Evolutionary conservation across 1,140 invertebrate genomes (phyloP), one percentile per base, ranked within the genome.

Genomic region (Rhopalosiphum maidis): DNA sequence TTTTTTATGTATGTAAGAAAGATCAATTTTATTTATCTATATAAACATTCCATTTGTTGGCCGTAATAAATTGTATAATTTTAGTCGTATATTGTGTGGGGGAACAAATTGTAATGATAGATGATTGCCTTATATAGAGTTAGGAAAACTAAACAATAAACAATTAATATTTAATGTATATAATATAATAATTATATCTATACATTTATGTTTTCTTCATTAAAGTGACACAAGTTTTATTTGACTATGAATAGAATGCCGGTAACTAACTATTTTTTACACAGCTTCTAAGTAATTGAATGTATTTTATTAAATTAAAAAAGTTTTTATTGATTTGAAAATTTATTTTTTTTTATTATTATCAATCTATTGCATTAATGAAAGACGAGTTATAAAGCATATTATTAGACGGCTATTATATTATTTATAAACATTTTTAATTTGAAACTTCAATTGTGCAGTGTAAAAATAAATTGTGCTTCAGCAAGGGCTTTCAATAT

Each of bases 61-160:
- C 46, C 37, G 1, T 60, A 60, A n/a, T 43, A 60, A 48, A 68
- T 90, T 90, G 54, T 90, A 90, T 60, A 60, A 25, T 21, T 90
- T 68, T 60, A 23, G 41, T 30, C 30, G 1, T 43, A 60, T 60
- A 46, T 68, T 68, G 18, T 90, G 43, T 35, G n/a, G 35, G 48
- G 51, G 88, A 89, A 89, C 22, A 89, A 89, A 25, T 55, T 89
- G 37, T 89, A 89, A 54, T n/a, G 22, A 89, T 89, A 54, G 46
- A 54, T 88, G 6, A 54, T 89, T 35, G 35, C n/a, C 88, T 55
- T 87, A 87, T 88, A 30, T 86, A 48, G 41, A 87, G 30, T 87
- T 87, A 87, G 85, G 85, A 23, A 46, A 30, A 86, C 30, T 87
- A 87, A 87, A 48, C 15, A 41, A 22, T 46, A 37, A 82, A 82